Percentiles rank a stretch among this genome's conserved stretches.
Conservation (phyloP, 2,113 vertebrate genomes). For the Sula dactylatra region DNA sequence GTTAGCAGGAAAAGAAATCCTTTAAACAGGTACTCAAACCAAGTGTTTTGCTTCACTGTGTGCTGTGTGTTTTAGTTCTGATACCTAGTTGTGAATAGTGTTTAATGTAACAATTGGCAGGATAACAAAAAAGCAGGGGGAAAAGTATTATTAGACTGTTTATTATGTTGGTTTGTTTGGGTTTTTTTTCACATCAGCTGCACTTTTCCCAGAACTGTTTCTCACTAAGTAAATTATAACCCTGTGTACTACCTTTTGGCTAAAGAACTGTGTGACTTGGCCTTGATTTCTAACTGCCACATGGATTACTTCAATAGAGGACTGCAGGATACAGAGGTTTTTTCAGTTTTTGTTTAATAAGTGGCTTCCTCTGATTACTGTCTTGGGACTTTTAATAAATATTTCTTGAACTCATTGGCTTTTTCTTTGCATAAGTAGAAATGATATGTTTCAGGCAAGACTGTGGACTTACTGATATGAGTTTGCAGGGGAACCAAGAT, state of each 20-base stretch:
- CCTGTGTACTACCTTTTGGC: neutral
- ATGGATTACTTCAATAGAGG: neutral
- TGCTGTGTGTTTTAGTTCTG: neutral
- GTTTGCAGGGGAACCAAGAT: neutral
- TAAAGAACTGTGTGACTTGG: neutral
- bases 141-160: neutral
- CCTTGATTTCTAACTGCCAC: neutral
- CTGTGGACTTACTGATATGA: neutral
- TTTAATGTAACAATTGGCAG: neutral
- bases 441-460: neutral
- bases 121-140: accelerated
- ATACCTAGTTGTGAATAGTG: neutral
- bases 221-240: neutral
- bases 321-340: neutral
- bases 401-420: neutral
- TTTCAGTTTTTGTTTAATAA: neutral
- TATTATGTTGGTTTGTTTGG: neutral
- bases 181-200: neutral
- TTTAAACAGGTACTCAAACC: neutral
- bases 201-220: neutral
- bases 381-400: neutral
- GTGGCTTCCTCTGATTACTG: neutral
- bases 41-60: neutral
- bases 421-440: neutral
- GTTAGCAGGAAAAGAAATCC: neutral